A percentile compares a stretch with the other conserved stretches of the same genome.
These are phyloP conservation scores for Lamellibrachia satsuma DNA, from an alignment of 2,888 invertebrate species.

Conservation along the genomic window DNA sequence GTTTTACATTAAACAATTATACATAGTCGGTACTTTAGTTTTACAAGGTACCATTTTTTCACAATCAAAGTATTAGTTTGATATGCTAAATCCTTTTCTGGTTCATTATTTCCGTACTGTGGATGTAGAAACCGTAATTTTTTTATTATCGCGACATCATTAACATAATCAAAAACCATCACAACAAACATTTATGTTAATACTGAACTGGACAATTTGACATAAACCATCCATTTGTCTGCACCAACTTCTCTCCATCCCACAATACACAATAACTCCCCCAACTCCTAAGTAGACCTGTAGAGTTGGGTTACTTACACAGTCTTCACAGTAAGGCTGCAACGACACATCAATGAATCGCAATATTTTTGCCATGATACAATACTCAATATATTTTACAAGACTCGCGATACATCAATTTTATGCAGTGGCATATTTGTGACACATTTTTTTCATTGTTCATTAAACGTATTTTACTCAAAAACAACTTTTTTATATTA, in stretches of 20 bases:
- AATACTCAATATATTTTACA: neutral
- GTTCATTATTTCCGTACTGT: neutral
- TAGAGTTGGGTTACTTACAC: neutral
- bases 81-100: neutral
- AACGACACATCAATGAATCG: neutral
- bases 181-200: neutral
- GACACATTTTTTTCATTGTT: too few species aligned
- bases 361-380: neutral
- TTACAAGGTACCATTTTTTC: too few species aligned
- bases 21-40: too few species aligned
- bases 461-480: too few species aligned
- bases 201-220: neutral
- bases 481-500: too few species aligned
- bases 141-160: neutral
- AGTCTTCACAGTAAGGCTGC: neutral
- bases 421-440: too few species aligned
- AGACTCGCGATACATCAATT: too few species aligned
- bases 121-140: neutral
- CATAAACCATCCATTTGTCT: neutral
- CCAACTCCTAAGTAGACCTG: neutral
- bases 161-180: neutral
- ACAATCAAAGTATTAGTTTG: neutral
- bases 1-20: too few species aligned
- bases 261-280: neutral
- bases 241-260: neutral